A percentile compares a stretch with the other conserved stretches of the same genome.
Conservation (phyloP, 1,140 invertebrate species). For the Oppia nitens region DNA sequence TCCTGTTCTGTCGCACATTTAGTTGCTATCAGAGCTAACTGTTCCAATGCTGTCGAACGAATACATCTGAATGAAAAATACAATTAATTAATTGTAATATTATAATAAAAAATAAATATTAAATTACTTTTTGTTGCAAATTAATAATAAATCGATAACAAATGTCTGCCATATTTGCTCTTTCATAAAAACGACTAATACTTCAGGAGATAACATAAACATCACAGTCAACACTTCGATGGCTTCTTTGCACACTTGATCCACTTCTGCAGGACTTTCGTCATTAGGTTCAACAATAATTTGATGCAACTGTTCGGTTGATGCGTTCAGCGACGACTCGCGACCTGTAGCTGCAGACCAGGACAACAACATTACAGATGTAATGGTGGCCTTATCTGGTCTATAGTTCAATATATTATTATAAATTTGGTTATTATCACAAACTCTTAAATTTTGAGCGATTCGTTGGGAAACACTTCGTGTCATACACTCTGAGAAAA, state of each 20-base stretch:
- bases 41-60: slow-evolving; percentile 55
- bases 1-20: slow-evolving; percentile 30
- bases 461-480: slow-evolving; percentile 53
- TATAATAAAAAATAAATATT: slow-evolving; percentile 1
- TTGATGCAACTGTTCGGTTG: slow-evolving; percentile 17
- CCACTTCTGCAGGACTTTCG: slow-evolving; percentile 27
- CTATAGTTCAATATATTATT: neutral
- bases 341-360: slow-evolving; percentile 14
- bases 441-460: slow-evolving; percentile 45
- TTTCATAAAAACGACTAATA: slow-evolving; percentile 49
- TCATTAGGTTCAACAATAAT: slow-evolving; percentile 17
- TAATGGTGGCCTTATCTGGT: neutral
- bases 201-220: slow-evolving; percentile 62
- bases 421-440: neutral
- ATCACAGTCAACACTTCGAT: slow-evolving; percentile 78
- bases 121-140: slow-evolving; percentile 38
- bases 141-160: slow-evolving; percentile 69
- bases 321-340: slow-evolving; percentile 11
- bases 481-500: slow-evolving; percentile 46
- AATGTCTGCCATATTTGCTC: slow-evolving; percentile 69
- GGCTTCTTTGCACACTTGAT: slow-evolving; percentile 67
- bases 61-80: slow-evolving; percentile 34
- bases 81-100: neutral
- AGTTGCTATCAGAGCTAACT: slow-evolving; percentile 60
- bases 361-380: slow-evolving; percentile 3